Evolutionary conservation across 2,797 vertebrate genomes (phyloP).

Genomic region (Threskiornis aethiopicus): DNA sequence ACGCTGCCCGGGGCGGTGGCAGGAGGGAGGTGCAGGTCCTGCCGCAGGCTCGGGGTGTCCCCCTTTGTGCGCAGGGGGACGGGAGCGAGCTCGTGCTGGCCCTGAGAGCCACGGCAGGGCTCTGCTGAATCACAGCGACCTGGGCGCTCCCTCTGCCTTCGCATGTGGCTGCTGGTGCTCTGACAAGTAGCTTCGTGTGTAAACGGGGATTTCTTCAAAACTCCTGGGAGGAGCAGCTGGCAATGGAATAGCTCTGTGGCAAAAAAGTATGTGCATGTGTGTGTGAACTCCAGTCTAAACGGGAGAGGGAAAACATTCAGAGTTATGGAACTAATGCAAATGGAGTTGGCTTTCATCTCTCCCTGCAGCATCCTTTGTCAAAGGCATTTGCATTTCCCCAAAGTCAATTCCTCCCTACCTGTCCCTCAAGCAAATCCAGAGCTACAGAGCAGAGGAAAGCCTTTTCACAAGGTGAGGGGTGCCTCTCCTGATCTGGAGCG

Average conservation of each 20-base stretch:
- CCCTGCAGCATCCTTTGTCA: conserved; percentile 43
- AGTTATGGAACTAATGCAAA: conserved; percentile 44
- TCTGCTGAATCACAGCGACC: neutral
- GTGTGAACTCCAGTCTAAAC: neutral
- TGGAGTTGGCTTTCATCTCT: conserved; percentile 59
- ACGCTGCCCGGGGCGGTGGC: fast-evolving
- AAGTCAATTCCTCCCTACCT: conserved; percentile 1
- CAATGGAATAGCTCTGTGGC: neutral
- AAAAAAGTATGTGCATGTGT: neutral
- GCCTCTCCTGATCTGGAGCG: neutral
- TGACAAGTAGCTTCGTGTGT: neutral
- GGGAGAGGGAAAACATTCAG: conserved; percentile 41
- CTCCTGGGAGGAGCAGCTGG: conserved; percentile 17
- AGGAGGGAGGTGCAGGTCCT: neutral
- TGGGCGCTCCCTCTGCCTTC: neutral
- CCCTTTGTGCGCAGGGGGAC: neutral
- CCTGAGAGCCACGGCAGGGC: neutral
- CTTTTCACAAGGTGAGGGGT: neutral
- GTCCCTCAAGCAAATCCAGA: neutral
- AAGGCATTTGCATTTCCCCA: conserved; percentile 57
- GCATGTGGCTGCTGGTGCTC: neutral
- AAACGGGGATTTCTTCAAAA: neutral
- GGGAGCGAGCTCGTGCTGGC: neutral
- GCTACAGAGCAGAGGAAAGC: neutral
- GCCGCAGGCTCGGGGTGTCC: neutral